Percentiles rank a stretch among this genome's conserved stretches.
These are phyloP conservation scores for Heteromormyrus szaboi DNA, from an alignment of 2,797 vertebrate genomes.

Conservation along the genomic window DNA sequence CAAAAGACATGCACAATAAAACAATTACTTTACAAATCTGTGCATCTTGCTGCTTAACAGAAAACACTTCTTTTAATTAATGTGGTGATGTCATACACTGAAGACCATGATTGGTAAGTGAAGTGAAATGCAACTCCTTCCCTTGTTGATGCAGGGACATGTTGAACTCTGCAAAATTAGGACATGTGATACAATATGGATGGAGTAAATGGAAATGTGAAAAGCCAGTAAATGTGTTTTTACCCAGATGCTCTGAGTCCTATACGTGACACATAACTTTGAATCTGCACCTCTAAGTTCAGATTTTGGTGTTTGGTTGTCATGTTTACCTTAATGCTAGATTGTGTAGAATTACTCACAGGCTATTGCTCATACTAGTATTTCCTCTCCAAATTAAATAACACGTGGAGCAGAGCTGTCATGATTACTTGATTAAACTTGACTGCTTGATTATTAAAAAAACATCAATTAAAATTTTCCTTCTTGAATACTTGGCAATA, in stretches of 20 bases:
- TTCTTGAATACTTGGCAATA: not conserved
- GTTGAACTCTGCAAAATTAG: not conserved
- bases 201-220: not conserved
- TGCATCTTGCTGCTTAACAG: not conserved
- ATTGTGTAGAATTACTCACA: not conserved
- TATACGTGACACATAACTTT: not conserved
- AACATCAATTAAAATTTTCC: not conserved
- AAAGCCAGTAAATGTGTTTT: not conserved
- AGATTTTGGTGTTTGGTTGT: not conserved
- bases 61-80: not conserved
- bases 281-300: not conserved
- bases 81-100: not conserved
- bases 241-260: not conserved
- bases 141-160: not conserved
- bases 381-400: not conserved
- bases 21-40: not conserved
- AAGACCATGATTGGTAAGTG: not conserved
- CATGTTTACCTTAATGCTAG: not conserved
- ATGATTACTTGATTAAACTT: not conserved
- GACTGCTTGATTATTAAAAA: not conserved
- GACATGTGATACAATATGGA: not conserved
- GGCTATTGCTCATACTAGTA: not conserved
- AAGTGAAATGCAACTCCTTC: not conserved
- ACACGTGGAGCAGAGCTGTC: not conserved
- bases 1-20: not conserved